Evolutionary conservation across 30 jellyfish, hydroid and myxozoan genomes (phyloP).

Genomic region (Hydractinia echinata): DNA sequence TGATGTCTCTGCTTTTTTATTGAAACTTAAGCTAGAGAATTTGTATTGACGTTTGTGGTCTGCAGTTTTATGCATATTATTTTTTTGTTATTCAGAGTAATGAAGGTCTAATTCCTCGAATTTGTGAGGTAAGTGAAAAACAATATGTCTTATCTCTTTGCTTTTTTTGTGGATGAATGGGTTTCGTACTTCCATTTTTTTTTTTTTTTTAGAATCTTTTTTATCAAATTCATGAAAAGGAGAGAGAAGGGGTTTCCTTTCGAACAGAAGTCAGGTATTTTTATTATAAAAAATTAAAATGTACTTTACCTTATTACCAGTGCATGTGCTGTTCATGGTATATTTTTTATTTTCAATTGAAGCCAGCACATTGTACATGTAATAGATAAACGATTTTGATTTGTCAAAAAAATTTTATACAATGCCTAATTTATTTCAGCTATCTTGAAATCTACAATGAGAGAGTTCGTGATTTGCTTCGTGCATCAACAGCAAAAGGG

Average conservation of each 20-base stretch:
- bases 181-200: neutral
- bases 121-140: slow-evolving; percentile 16
- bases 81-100: slow-evolving; percentile 35
- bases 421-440: slow-evolving; percentile 8
- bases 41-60: too few relatives aligned
- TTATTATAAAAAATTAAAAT: neutral
- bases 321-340: too few relatives aligned
- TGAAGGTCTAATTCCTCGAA: slow-evolving; percentile 40
- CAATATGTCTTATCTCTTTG: neutral
- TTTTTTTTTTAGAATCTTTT: slow-evolving; percentile 57
- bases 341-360: too few relatives aligned
- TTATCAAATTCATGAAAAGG: slow-evolving; percentile 69
- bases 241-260: slow-evolving; percentile 84
- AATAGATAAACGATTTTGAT: neutral
- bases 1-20: too few relatives aligned
- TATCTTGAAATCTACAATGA: slow-evolving; percentile 88
- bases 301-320: too few relatives aligned
- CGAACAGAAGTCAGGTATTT: slow-evolving; percentile 92
- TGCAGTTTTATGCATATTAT: too few relatives aligned
- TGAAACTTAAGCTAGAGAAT: too few relatives aligned
- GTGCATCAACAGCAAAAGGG: slow-evolving; percentile 26
- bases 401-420: neutral
- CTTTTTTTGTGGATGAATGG: neutral
- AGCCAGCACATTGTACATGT: too few relatives aligned
- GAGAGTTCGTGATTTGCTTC: slow-evolving; percentile 72